A percentile compares a stretch with the other conserved stretches of the same genome.
Evolutionary conservation across 1,140 invertebrate genomes (phyloP).

Genomic region (Anadara kagoshimensis): DNA sequence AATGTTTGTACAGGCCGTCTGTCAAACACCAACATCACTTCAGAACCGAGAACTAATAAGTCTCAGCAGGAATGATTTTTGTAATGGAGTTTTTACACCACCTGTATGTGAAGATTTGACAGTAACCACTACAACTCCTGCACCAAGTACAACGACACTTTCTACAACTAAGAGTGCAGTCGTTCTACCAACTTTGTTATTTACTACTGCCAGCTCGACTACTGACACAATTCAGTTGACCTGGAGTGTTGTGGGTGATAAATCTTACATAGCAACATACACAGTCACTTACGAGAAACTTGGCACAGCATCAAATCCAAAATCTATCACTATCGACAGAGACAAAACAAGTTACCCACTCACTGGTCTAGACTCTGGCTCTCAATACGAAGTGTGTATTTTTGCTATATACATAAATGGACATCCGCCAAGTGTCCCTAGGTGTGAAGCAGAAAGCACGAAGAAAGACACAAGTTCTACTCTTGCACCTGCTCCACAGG

Average conservation of each 20-base stretch:
- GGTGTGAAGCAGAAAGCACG: slow-evolving; percentile 13
- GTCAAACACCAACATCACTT: slow-evolving; percentile 17
- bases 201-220: not conserved
- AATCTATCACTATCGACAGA: slow-evolving; percentile 15
- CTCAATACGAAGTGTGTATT: slow-evolving; percentile 23
- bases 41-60: slow-evolving; percentile 4
- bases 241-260: slow-evolving; percentile 16
- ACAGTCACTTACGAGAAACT: slow-evolving; percentile 2
- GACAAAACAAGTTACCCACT: slow-evolving; percentile 4
- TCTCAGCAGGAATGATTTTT: slow-evolving; percentile 5
- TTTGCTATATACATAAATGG: not conserved
- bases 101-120: not conserved
- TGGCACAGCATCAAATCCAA: not conserved
- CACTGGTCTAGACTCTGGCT: slow-evolving; percentile 1
- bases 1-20: slow-evolving; percentile 9
- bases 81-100: slow-evolving; percentile 30
- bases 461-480: not conserved
- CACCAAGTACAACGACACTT: slow-evolving; percentile 17
- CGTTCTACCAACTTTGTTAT: too few relatives aligned
- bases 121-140: slow-evolving; percentile 44
- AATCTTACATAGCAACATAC: slow-evolving; percentile 6
- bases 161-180: not conserved
- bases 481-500: not conserved
- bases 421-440: not conserved
- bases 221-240: slow-evolving; percentile 7